phyloP scores from a whole-genome alignment of 2,797 vertebrate species.

The Spheniscus humboldti region DNA sequence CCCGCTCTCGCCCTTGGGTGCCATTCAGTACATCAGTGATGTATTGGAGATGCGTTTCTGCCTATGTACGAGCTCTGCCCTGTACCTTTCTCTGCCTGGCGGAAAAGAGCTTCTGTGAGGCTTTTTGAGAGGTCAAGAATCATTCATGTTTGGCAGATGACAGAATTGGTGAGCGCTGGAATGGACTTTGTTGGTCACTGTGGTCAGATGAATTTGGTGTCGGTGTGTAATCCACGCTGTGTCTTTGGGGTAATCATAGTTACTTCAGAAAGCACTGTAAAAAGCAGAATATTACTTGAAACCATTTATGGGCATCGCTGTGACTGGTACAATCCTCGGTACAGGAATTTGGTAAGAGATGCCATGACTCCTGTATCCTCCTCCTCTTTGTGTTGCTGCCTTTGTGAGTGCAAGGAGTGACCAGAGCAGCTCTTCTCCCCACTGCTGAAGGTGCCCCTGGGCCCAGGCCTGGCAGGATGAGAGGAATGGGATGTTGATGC shows the following conservation, averaged over 20 bases:
- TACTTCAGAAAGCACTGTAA: not conserved
- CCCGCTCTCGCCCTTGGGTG: not conserved
- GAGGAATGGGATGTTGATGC: not conserved
- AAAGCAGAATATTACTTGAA: not conserved
- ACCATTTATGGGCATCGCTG: not conserved
- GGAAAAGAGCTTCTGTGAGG: not conserved
- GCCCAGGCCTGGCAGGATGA: not conserved
- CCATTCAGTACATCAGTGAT: not conserved
- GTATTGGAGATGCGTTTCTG: not conserved
- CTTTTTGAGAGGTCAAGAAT: not conserved
- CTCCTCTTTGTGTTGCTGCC: not conserved
- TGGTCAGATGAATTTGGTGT: not conserved
- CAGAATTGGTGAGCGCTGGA: not conserved
- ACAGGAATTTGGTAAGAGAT: not conserved
- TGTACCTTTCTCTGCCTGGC: not conserved
- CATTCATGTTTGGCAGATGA: not conserved
- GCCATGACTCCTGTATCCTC: not conserved
- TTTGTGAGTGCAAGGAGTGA: not conserved
- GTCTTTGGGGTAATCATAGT: not conserved
- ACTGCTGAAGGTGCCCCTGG: not conserved
- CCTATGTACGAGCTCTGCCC: accelerated
- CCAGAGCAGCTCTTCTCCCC: not conserved
- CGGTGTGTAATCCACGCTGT: not conserved
- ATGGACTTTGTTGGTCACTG: not conserved
- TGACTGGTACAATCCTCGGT: accelerated